These are phyloP conservation scores for Helicorthomorpha holstii DNA, from an alignment of 1,140 invertebrate species.

Conservation along the genomic window DNA sequence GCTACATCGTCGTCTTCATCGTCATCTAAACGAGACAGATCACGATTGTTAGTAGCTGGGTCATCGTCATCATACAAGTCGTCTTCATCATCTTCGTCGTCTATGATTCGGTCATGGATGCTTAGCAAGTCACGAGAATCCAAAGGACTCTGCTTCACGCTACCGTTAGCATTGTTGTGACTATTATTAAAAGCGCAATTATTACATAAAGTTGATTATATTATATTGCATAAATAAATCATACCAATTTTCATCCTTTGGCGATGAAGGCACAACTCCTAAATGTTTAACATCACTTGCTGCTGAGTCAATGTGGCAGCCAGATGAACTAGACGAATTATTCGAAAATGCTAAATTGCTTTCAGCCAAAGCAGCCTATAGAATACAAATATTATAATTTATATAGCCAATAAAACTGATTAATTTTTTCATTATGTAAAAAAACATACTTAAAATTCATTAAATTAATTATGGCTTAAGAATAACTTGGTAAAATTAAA, in stretches of 20 bases:
- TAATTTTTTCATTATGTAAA: too few species aligned
- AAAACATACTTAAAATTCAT: too few species aligned
- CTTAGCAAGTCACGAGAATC: neutral
- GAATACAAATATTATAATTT: too few species aligned
- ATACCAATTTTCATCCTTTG: neutral
- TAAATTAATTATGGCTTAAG: too few species aligned
- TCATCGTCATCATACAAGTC: too few species aligned
- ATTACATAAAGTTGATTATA: neutral
- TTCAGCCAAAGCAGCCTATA: slow-evolving; percentile 43
- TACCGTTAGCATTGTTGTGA: neutral
- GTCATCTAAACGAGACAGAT: neutral
- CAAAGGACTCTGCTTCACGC: neutral
- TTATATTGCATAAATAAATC: neutral
- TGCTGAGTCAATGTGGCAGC: slow-evolving; percentile 2
- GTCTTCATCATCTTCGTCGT: too few species aligned
- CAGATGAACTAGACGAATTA: slow-evolving; percentile 8
- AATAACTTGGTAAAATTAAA: too few species aligned
- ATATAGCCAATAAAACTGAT: too few species aligned
- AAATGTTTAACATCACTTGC: slow-evolving; percentile 6
- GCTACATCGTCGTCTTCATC: neutral
- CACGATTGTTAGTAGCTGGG: too few species aligned
- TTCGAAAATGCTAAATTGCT: slow-evolving; percentile 39
- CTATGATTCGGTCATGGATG: too few species aligned
- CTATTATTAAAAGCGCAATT: neutral
- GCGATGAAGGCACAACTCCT: neutral